Evolutionary conservation across 2,113 vertebrate genomes (phyloP).

Genomic region (Camelus dromedarius): DNA sequence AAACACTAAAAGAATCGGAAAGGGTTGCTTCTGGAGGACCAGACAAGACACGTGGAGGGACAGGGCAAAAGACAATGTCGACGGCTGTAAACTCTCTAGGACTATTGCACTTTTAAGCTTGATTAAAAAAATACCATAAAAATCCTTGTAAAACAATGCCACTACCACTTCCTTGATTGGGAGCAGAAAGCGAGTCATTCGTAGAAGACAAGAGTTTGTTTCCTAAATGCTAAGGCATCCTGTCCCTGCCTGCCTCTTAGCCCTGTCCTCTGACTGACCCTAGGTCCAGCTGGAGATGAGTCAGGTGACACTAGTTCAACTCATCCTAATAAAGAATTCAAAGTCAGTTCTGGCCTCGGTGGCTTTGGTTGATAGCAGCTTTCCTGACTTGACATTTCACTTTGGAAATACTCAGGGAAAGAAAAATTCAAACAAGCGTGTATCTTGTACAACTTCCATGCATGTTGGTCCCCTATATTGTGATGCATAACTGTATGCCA

Average conservation of each 20-base stretch:
- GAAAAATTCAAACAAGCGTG: not conserved
- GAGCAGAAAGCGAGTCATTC: not conserved
- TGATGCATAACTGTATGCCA: not conserved
- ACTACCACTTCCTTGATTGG: not conserved
- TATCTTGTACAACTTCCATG: not conserved
- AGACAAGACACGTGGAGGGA: not conserved
- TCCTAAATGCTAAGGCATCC: not conserved
- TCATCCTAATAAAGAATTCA: not conserved
- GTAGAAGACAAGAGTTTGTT: not conserved
- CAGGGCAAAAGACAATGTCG: too few relatives aligned
- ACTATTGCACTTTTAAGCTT: not conserved
- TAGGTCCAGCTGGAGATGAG: not conserved
- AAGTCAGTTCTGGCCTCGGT: not conserved
- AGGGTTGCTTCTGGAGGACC: too few relatives aligned
- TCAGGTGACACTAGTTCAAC: fast-evolving
- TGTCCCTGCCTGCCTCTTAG: too few relatives aligned
- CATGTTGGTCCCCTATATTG: not conserved
- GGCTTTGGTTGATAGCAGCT: not conserved
- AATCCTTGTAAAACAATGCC: not conserved
- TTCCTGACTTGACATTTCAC: not conserved
- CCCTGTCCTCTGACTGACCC: too few relatives aligned
- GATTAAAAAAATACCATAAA: not conserved
- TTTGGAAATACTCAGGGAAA: not conserved
- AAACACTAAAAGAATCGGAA: not conserved
- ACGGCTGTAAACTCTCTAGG: not conserved